A percentile compares a stretch with the other conserved stretches of the same genome.
Conservation (phyloP, 2,113 vertebrate genomes). For the Lipotes vexillifer region DNA sequence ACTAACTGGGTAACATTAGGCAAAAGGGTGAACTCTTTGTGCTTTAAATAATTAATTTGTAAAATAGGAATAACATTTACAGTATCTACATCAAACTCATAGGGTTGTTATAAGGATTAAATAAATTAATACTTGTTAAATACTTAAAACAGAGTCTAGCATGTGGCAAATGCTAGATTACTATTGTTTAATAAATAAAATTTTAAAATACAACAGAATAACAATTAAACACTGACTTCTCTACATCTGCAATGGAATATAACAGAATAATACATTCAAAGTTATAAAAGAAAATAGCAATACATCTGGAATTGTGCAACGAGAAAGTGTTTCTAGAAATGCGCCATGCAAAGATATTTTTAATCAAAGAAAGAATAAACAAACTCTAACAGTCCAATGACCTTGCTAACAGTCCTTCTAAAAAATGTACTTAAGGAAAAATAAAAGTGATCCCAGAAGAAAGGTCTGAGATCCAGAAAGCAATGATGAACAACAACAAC, state of each 20-base stretch:
- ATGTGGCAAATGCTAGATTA: neutral
- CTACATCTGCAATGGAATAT: neutral
- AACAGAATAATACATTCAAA: neutral
- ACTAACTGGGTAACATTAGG: neutral
- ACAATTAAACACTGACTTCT: neutral
- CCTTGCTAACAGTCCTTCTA: neutral
- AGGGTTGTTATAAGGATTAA: neutral
- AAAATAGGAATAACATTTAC: neutral
- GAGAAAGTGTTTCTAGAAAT: neutral
- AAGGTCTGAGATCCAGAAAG: neutral
- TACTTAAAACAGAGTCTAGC: neutral
- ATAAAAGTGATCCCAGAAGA: neutral
- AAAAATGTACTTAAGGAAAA: neutral
- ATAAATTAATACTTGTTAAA: neutral
- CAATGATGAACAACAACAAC: neutral
- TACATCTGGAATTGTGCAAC: neutral
- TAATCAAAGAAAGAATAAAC: neutral
- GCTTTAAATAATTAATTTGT: neutral
- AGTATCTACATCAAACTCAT: neutral
- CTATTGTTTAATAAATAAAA: neutral
- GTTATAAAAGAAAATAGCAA: neutral
- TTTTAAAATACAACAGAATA: neutral
- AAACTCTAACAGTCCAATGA: neutral
- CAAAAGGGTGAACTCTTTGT: neutral
- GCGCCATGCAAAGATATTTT: neutral